phyloP scores from a whole-genome alignment of 1,140 invertebrate genomes.

The Chionoecetes opilio region DNA sequence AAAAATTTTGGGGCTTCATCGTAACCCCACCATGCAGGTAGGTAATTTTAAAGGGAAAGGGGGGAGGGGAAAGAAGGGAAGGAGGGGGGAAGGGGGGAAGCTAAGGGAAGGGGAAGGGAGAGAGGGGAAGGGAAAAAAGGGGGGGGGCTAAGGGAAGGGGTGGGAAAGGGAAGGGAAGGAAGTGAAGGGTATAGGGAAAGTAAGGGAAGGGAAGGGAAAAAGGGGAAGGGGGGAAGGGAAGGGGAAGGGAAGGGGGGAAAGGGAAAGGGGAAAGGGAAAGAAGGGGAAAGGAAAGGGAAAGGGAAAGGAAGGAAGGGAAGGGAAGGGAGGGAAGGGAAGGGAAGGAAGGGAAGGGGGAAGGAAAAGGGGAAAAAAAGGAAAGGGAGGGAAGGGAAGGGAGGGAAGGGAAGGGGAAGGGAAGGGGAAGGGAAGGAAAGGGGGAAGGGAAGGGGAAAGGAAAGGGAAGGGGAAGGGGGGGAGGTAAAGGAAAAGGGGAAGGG shows the following conservation, averaged over 20 bases:
- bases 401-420: neutral
- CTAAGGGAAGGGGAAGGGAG: neutral
- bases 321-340: neutral
- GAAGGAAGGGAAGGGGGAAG: neutral
- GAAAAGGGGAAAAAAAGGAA: neutral
- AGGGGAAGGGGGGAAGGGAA: neutral
- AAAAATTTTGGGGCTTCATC: no score
- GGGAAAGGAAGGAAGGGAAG: neutral
- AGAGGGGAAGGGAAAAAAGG: neutral
- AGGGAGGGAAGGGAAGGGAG: neutral
- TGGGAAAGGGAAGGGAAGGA: neutral
- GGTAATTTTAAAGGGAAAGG: neutral
- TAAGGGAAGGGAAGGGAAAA: neutral
- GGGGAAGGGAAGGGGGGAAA: no score
- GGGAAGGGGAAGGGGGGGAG: neutral
- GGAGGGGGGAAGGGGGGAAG: no score
- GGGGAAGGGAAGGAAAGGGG: neutral
- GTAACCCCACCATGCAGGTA: no score
- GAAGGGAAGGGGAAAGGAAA: neutral
- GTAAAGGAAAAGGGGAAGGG: neutral
- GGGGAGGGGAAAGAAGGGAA: no score
- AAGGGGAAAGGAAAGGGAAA: neutral
- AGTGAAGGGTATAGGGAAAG: neutral
- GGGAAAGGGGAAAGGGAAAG: neutral
- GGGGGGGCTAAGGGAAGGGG: no score